Conservation (phyloP, 2,797 vertebrate species). For the Gobio occitaniae region DNA sequence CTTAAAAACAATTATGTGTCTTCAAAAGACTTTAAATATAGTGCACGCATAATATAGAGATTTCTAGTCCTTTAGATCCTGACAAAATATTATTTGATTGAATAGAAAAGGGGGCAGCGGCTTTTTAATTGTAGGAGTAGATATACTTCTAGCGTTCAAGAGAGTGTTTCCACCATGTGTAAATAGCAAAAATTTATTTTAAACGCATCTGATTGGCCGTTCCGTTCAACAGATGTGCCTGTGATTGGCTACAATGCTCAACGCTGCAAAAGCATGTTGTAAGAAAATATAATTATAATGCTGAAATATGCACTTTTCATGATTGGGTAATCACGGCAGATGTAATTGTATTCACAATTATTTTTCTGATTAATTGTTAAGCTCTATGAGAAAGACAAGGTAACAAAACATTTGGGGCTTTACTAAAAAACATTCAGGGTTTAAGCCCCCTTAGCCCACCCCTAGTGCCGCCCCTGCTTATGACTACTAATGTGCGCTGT, state of each 20-base stretch:
- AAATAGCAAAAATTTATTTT: neutral
- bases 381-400: neutral
- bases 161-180: neutral
- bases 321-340: neutral
- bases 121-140: neutral
- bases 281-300: neutral
- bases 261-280: neutral
- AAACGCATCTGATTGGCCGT: neutral
- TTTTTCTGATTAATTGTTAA: neutral
- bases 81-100: neutral
- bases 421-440: neutral
- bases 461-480: neutral
- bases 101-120: neutral
- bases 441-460: neutral
- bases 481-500: neutral
- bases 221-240: neutral
- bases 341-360: neutral
- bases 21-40: neutral
- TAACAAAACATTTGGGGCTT: neutral
- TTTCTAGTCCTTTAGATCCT: neutral
- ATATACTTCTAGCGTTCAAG: neutral
- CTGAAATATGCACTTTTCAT: neutral
- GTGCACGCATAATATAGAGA: neutral
- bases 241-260: neutral
- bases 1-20: neutral